A percentile compares a stretch with the other conserved stretches of the same genome.
phyloP scores from a whole-genome alignment of 53 echinoderm and acorn worm genomes.

The Pentamera pediparva region DNA sequence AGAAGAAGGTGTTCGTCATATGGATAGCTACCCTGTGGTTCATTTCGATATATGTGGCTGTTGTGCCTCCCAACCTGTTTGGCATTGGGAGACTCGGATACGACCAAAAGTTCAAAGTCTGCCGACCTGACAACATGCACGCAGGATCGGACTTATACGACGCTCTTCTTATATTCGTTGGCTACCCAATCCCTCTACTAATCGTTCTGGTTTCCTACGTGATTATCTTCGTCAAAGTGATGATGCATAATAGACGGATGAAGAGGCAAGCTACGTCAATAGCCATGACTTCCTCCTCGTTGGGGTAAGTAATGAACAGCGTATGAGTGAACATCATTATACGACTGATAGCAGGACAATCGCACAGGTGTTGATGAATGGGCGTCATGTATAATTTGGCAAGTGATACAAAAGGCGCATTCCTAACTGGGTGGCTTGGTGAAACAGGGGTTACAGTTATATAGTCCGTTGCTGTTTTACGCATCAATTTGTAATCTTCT shows the following conservation, averaged over 20 bases:
- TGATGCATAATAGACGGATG: conserved; percentile 7
- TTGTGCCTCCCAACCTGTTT: not conserved
- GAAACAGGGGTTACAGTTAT: no score
- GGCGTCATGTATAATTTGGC: no score
- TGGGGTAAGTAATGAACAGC: no score
- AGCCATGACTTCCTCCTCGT: no score
- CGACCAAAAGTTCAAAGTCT: not conserved
- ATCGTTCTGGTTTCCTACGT: not conserved
- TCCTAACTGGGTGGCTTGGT: no score
- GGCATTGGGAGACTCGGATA: conserved; percentile 1
- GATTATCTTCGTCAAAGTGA: not conserved
- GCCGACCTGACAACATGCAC: not conserved
- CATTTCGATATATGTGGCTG: not conserved
- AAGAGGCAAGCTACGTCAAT: no score
- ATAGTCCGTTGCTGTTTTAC: no score
- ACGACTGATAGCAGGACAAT: no score
- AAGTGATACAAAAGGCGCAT: no score
- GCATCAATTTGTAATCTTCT: no score
- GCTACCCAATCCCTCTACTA: not conserved
- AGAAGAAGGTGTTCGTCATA: not conserved
- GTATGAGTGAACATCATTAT: no score
- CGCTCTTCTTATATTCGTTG: not conserved
- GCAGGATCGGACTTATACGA: not conserved
- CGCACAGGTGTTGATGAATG: no score
- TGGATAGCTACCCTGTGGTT: not conserved